Percentiles rank a stretch among this genome's conserved stretches.
These are phyloP conservation scores for Berghia stephanieae DNA, from an alignment of 1,140 invertebrate species.

Conservation along the genomic window DNA sequence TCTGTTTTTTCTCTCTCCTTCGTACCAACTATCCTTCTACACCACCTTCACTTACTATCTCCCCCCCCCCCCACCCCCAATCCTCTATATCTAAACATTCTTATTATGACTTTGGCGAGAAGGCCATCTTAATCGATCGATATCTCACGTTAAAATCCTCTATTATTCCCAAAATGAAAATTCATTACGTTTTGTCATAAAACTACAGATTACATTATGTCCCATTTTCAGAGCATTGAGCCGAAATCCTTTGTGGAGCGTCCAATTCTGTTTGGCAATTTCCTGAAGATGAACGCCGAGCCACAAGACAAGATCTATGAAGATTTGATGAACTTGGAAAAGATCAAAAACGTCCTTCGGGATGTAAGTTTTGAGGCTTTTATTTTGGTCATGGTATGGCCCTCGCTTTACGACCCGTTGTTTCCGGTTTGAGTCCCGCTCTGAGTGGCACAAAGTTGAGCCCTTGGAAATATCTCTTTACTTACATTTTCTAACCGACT, in stretches of 20 bases:
- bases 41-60: too few species aligned
- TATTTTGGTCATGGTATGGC: too few species aligned
- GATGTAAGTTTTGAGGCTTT: conserved; percentile 55
- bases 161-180: background rate
- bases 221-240: conserved; percentile 52
- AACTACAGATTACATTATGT: conserved; percentile 24
- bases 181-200: background rate
- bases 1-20: too few species aligned
- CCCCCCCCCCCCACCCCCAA: background rate
- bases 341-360: conserved; percentile 59
- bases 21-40: too few species aligned
- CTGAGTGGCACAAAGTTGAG: too few species aligned
- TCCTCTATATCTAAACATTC: background rate
- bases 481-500: too few species aligned
- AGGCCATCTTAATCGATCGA: background rate
- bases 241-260: conserved; percentile 57
- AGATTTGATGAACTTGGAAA: conserved; percentile 61
- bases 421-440: too few species aligned
- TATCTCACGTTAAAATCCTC: background rate
- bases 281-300: conserved; percentile 62
- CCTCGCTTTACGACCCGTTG: too few species aligned
- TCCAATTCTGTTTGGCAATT: conserved; percentile 68
- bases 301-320: conserved; percentile 64
- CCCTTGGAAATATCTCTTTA: too few species aligned
- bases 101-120: background rate